Evolutionary conservation across 1,140 invertebrate species (phyloP).

Genomic region (Drosophila leontia): DNA sequence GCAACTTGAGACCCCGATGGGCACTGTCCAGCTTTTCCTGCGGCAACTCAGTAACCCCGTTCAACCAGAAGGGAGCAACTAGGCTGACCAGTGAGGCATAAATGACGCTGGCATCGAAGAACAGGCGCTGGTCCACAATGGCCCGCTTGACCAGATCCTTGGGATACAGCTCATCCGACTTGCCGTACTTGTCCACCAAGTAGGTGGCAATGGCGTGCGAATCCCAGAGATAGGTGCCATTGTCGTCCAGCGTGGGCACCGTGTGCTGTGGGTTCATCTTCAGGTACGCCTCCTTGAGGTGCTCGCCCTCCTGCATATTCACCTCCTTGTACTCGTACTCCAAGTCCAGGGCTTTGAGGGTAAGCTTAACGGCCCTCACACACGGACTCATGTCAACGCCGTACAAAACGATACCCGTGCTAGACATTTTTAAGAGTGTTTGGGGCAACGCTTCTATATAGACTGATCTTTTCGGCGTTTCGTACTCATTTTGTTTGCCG

Average conservation of each 20-base stretch:
- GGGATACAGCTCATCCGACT: constrained; percentile 86
- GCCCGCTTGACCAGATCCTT: constrained; percentile 86
- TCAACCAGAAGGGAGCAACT: constrained; percentile 43
- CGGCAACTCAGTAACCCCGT: constrained; percentile 30
- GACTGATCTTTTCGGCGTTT: not conserved
- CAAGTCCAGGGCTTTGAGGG: constrained; percentile 85
- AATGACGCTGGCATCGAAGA: constrained; percentile 87
- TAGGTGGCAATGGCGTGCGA: constrained; percentile 85
- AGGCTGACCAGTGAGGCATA: constrained; percentile 85
- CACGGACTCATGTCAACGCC: constrained; percentile 85
- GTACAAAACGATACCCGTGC: constrained; percentile 78
- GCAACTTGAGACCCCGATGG: constrained; percentile 82
- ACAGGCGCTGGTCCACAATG: constrained; percentile 86
- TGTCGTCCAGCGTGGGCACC: constrained; percentile 69
- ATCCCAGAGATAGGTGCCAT: constrained; percentile 56
- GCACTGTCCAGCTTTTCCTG: constrained; percentile 69
- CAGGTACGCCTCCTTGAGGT: constrained; percentile 87
- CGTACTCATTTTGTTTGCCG: not conserved
- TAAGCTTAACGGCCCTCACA: constrained; percentile 84
- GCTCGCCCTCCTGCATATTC: constrained; percentile 87
- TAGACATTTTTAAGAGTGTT: constrained; percentile 29
- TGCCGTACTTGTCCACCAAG: constrained; percentile 86
- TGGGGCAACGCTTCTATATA: not conserved
- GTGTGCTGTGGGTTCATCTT: constrained; percentile 82
- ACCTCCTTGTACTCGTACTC: constrained; percentile 85